These are phyloP conservation scores for Myiozetetes cayanensis DNA, from an alignment of 2,113 vertebrate species.

Conservation along the genomic window DNA sequence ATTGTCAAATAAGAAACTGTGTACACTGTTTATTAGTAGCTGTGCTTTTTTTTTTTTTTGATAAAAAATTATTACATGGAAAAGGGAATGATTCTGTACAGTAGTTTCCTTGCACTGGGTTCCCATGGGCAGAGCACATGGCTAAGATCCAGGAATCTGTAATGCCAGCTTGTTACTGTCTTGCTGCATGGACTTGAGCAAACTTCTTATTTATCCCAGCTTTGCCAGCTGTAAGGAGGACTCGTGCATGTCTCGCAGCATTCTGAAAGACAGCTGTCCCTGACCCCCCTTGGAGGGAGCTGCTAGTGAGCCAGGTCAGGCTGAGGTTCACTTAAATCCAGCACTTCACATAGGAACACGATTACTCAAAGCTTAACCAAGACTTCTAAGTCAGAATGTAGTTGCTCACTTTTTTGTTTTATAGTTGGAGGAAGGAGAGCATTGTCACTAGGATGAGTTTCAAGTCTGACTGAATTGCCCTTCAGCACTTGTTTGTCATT, in stretches of 20 bases:
- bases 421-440: not conserved
- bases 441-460: not conserved
- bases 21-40: not conserved
- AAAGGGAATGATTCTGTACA: conserved; percentile 25
- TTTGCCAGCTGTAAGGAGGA: conserved; percentile 13
- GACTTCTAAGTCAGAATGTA: not conserved
- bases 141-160: not conserved
- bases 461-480: not conserved
- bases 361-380: not conserved
- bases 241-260: not conserved
- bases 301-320: not conserved
- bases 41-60: not conserved
- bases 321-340: not conserved
- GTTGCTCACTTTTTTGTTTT: not conserved
- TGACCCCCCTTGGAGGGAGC: not conserved
- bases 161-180: not conserved
- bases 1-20: not conserved
- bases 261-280: not conserved
- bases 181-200: not conserved
- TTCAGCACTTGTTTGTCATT: not conserved
- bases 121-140: not conserved
- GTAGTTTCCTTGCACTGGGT: not conserved
- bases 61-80: not conserved
- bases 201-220: not conserved
- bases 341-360: not conserved